Percentiles rank a stretch among this genome's conserved stretches.
phyloP scores from a whole-genome alignment of 2,797 vertebrate species.

The Thripadectes ignobilis region DNA sequence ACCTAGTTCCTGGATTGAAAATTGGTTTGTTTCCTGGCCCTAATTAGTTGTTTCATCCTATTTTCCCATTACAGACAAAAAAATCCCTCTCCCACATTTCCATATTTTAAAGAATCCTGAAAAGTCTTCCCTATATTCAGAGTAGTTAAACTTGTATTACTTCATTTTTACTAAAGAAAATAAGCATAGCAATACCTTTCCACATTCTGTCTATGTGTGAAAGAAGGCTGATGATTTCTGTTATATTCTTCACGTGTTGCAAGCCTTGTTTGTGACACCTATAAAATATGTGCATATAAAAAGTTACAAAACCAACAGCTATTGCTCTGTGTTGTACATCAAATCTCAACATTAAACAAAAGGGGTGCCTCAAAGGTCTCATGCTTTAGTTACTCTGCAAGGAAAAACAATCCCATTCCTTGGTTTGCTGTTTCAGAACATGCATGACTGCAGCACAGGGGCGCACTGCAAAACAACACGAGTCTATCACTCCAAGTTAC shows the following conservation, averaged over 20 bases:
- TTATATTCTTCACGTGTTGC: constrained; percentile 84
- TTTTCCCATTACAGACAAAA: not conserved
- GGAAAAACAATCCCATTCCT: not conserved
- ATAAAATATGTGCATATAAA: not conserved
- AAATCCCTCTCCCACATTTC: not conserved
- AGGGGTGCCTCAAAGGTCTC: not conserved
- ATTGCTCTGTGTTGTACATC: not conserved
- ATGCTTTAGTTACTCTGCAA: not conserved
- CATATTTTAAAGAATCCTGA: not conserved
- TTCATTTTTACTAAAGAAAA: not conserved
- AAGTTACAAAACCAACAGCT: not conserved
- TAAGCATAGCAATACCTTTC: constrained; percentile 75
- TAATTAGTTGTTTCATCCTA: not conserved
- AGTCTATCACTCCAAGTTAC: not conserved
- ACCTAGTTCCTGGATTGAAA: not conserved
- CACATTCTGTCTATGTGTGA: constrained; percentile 81
- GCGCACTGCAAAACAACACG: not conserved
- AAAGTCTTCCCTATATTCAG: not conserved
- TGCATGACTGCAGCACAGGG: not conserved
- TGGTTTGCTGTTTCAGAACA: not conserved
- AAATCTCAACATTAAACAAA: not conserved
- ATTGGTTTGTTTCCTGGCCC: not conserved
- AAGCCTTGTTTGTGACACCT: constrained; percentile 87
- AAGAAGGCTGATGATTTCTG: constrained; percentile 73
- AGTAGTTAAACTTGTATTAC: not conserved